These are phyloP conservation scores for Caenorhabditis doughertyi DNA, from an alignment of 2,888 invertebrate species.

Conservation along the genomic window DNA sequence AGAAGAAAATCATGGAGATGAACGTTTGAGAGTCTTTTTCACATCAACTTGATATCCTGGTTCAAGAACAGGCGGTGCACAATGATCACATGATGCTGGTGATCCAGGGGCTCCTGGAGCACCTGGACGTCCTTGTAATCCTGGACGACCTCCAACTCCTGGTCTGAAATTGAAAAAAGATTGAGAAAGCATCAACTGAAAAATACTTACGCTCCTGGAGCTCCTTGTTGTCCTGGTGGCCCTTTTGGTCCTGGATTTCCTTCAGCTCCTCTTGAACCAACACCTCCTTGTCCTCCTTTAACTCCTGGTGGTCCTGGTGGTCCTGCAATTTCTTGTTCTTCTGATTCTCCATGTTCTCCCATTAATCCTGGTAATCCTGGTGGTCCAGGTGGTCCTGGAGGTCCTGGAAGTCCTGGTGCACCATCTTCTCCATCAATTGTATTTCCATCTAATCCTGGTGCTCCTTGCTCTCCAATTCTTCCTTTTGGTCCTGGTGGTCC, in stretches of 20 bases:
- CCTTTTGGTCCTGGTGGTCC: conserved; percentile 67
- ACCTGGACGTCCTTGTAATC: conserved; percentile 58
- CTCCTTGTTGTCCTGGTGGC: conserved; percentile 56
- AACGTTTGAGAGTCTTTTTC: conserved; percentile 48
- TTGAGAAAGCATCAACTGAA: neutral
- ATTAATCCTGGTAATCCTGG: conserved; percentile 49
- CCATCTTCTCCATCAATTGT: conserved; percentile 60
- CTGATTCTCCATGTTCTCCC: conserved; percentile 35
- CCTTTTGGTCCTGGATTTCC: conserved; percentile 61
- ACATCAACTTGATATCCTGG: conserved; percentile 62
- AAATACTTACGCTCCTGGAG: conserved; percentile 45
- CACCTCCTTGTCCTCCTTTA: conserved; percentile 46
- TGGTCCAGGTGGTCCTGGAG: conserved; percentile 61
- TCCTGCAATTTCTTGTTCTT: conserved; percentile 42
- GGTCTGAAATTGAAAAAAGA: conserved; percentile 35
- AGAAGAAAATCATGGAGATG: conserved; percentile 45
- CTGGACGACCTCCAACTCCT: conserved; percentile 53
- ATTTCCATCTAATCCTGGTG: conserved; percentile 61
- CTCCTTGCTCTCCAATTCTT: conserved; percentile 46
- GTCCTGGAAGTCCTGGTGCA: conserved; percentile 57
- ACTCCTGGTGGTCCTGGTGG: conserved; percentile 57
- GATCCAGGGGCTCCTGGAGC: conserved; percentile 54
- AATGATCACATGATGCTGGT: conserved; percentile 59
- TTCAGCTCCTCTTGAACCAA: conserved; percentile 55
- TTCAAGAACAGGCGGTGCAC: conserved; percentile 58